These are phyloP conservation scores for Siniperca chuatsi DNA, from an alignment of 2,113 vertebrate genomes.

Conservation along the genomic window DNA sequence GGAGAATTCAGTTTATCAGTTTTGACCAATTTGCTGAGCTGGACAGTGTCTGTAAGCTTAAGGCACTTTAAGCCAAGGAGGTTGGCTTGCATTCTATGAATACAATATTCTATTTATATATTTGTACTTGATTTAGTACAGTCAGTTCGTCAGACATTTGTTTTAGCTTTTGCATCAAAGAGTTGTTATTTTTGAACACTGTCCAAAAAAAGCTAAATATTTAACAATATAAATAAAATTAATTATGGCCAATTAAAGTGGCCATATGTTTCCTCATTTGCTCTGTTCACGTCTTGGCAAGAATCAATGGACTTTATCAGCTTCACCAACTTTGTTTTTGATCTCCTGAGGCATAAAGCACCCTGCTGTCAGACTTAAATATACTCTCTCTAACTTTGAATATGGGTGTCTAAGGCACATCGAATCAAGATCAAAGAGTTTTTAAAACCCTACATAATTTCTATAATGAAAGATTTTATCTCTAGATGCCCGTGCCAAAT, in stretches of 20 bases:
- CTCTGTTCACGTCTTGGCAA: constrained; percentile 29
- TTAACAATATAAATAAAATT: constrained; percentile 8
- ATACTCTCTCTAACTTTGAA: constrained; percentile 25
- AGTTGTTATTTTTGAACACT: neutral
- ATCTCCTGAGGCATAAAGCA: constrained; percentile 38
- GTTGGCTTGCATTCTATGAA: neutral
- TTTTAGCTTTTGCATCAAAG: neutral
- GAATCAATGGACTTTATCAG: constrained; percentile 24
- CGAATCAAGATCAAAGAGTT: constrained; percentile 68
- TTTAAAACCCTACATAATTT: constrained; percentile 52
- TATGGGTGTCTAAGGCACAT: constrained; percentile 27
- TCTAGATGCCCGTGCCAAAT: constrained; percentile 44
- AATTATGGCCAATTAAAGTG: neutral
- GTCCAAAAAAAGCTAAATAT: constrained; percentile 6
- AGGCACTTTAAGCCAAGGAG: neutral
- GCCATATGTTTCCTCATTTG: neutral
- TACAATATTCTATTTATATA: neutral
- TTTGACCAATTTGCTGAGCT: neutral
- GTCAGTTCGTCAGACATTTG: neutral
- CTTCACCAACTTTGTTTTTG: constrained; percentile 38
- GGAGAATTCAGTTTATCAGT: neutral
- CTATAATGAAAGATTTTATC: constrained; percentile 71
- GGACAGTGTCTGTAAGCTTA: neutral
- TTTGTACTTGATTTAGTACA: neutral
- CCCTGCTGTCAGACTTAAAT: constrained; percentile 43